Base-by-base conservation (phyloP, 2,888 invertebrate genomes). In the Philaethria dido region DNA sequence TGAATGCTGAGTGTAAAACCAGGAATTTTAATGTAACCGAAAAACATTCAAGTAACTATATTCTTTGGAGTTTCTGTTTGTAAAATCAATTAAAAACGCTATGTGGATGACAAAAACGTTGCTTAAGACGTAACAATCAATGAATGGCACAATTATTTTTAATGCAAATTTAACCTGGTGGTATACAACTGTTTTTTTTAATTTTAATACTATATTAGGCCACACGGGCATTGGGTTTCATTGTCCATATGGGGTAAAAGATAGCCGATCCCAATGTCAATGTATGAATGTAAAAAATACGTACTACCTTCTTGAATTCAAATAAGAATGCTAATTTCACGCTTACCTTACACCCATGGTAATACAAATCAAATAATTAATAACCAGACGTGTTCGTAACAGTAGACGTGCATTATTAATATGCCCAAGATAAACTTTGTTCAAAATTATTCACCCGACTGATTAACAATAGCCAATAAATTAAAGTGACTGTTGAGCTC, bases 21-120 rank as follows among this genome's bases (percentile, higher is more conserved):
- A 66, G 64, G 59, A 67, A 68, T 69, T 62, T 68, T 63, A 62
- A 68, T 67, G 55, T 61, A 47, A 68, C 59, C 54, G 45, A 52
- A 67, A 61, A 66, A 33, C 33, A 29, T 39, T 22, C 14, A 14
- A 36, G 14, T 14, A n/a, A n/a, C n/a, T n/a, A 33, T 33, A 55
- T 39, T 39, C 29, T 47, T 52, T 50, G 29, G 57, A 50, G 44
- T 16, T 62, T 66, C 55, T 45, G n/a, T 42, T 44, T 59, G 18
- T 33, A 33, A 50, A 57, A 50, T 29, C 20, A 42, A n/a, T 22
- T 9, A 57, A n/a, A 47, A 52, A 52, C 4, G 3, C 0, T 16
- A 50, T 50, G 25, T 50, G n/a, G 25, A 8, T n/a, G 14, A n/a
- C n/a, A n/a, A 50, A 50, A 9, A 8, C 1, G 1, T 11, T 39